A percentile compares a stretch with the other conserved stretches of the same genome.
Conservation (phyloP, 2,797 vertebrate genomes). For the Gephyroberyx darwinii region DNA sequence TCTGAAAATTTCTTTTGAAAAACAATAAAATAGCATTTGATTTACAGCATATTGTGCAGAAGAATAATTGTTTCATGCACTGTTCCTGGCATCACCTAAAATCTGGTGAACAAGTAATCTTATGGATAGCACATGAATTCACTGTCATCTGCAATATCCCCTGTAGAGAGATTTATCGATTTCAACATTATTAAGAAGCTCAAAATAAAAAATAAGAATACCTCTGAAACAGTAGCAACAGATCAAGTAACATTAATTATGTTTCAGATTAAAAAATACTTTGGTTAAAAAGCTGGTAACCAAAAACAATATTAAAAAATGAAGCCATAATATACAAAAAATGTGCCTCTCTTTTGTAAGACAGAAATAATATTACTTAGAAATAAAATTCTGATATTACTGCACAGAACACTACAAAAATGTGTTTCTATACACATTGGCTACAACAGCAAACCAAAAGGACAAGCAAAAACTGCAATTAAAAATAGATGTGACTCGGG, state of each 20-base stretch:
- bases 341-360: neutral
- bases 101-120: neutral
- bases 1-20: neutral
- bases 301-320: neutral
- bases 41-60: neutral
- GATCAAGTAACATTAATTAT: constrained; percentile 16
- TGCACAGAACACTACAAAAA: constrained; percentile 15
- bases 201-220: constrained; percentile 3
- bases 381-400: constrained; percentile 28
- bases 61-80: neutral
- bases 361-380: constrained; percentile 8
- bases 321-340: neutral
- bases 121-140: constrained; percentile 18
- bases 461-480: constrained; percentile 31
- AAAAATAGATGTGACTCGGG: constrained; percentile 23
- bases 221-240: constrained; percentile 28
- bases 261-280: too few relatives aligned
- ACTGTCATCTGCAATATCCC: constrained; percentile 38
- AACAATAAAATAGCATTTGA: neutral
- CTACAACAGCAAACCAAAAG: constrained; percentile 33
- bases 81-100: neutral
- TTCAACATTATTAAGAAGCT: constrained; percentile 18
- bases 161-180: constrained; percentile 44
- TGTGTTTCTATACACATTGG: constrained; percentile 13
- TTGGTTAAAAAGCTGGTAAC: too few relatives aligned